Base-by-base conservation (phyloP, 1,140 invertebrate species). In the Dinoponera quadriceps region DNA sequence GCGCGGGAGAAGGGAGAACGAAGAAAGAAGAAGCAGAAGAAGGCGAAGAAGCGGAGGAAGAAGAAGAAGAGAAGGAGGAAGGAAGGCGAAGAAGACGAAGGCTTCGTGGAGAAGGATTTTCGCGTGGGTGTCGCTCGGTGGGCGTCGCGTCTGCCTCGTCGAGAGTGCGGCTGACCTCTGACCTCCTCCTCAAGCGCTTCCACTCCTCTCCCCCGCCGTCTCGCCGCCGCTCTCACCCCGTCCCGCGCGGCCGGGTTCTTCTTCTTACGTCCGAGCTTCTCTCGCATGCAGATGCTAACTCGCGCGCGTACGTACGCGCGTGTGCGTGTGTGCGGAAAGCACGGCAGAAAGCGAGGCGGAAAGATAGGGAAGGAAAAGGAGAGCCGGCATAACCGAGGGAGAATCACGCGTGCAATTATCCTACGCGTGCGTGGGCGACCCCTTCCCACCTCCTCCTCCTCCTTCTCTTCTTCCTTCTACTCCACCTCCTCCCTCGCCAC, bases 381-480 rank as follows among this genome's bases (percentile, higher is more conserved):
- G 60, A 80, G 65, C 91, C 91, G 91, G 92, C 92, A 91, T 62
- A 25, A 38, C 91, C 91, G 82, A 92, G 91, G 90, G 92, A 90
- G 91, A 92, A 91, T 89, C 91, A 89, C 90, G 92, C 91, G 92
- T 92, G 92, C 93, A 94, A 94, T 94, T 94, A 94, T 94, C 93
- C 93, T 94, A 93, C 93, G 93, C 91, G 91, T 90, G 92, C 92
- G 94, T 94, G 87, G 87, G 87, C 86, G 86, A 88, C 83, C 85
- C 85, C 85, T 86, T 78, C 83, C 82, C 84, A 73, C 82, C 85
- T 85, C 77, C 83, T 22, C n/a, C 57, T 25, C 48, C 73, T 48
- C 51, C 48, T 3, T 13, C 68, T 65, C 63, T 48, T 69, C 69
- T 63, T 66, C 66, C 82, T 49, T 87, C 78, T 54, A 72, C 81